Base-by-base conservation (phyloP, 2,888 invertebrate genomes). In the Trachelus iudaicus region DNA sequence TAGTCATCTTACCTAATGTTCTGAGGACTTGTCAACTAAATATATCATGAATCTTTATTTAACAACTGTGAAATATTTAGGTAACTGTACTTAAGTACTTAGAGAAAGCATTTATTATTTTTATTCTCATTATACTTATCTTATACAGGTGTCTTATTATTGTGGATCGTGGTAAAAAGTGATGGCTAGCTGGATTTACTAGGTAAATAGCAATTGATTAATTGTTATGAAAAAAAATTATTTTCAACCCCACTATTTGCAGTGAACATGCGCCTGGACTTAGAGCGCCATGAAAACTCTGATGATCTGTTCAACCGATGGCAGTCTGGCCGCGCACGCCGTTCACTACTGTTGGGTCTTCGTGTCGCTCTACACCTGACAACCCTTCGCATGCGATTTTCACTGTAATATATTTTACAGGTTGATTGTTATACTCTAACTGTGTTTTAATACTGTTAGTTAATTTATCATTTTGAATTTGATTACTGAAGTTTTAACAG, bases 311-410 rank as follows among this genome's bases (percentile, higher is more conserved):
- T 34, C 84, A 82, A 85, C 80, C 88, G 56, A 23, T 56, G 56
- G 56, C 89, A 89, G 89, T 89, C 87, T 87, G 88, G 84, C 86
- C 87, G 86, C 88, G 89, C 88, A 85, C 89, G 88, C 85, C 88
- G 84, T 82, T 84, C 85, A 88, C 87, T 86, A 88, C 88, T 86
- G 85, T 86, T 81, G 82, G 71, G 76, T 78, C 74, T 34, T 34
- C 31, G 34, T 69, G 79, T 74, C 37, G 69, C 69, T 79, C 74
- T 74, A 35, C 13, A 37, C 31, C 69, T 33, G 77, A 73, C 75
- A 69, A 34, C 74, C 69, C 37, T n/a, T 33, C 23, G 33, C 76
- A 76, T 73, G 76, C 77, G 77, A 56, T 23, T 74, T 74, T 34
- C 35, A 73, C 34, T 23, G 33, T 73, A 69, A 56, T 73, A 23